A percentile compares a stretch with the other conserved stretches of the same genome.
phyloP scores from a whole-genome alignment of 2,888 invertebrate species.

The Hyalella azteca region DNA sequence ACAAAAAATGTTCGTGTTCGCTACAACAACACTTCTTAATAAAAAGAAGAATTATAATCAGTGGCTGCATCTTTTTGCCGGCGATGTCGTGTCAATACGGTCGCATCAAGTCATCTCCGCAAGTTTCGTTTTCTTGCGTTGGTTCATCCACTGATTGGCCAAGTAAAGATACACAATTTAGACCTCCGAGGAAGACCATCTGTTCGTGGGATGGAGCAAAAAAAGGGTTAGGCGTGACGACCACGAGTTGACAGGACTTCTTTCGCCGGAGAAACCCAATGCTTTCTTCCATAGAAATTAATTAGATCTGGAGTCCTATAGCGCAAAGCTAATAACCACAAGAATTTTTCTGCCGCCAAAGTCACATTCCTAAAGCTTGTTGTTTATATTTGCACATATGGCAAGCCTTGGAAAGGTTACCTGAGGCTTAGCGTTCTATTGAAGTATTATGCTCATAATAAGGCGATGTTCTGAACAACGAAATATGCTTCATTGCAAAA shows the following conservation, averaged over 20 bases:
- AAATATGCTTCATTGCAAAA: no score
- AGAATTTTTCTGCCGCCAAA: neutral
- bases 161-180: constrained; percentile 2
- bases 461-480: no score
- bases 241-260: constrained; percentile 21
- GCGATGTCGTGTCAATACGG: neutral
- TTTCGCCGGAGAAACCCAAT: constrained; percentile 30
- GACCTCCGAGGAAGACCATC: constrained; percentile 13
- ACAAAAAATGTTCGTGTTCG: no score
- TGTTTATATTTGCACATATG: constrained; percentile 14
- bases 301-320: constrained; percentile 28
- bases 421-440: neutral
- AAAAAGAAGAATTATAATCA: no score
- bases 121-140: constrained; percentile 15
- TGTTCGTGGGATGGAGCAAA: neutral
- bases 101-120: constrained; percentile 2
- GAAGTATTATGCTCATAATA: no score
- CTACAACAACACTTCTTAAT: no score
- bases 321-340: neutral
- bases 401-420: constrained; percentile 1
- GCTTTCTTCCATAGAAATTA: constrained; percentile 37
- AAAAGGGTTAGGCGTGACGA: constrained; percentile 26
- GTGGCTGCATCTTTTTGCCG: constrained; percentile 28
- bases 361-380: constrained; percentile 1
- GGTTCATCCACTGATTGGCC: constrained; percentile 7